Evolutionary conservation across 2,888 invertebrate genomes (phyloP).

Genomic region (Polylopha cassiicola): DNA sequence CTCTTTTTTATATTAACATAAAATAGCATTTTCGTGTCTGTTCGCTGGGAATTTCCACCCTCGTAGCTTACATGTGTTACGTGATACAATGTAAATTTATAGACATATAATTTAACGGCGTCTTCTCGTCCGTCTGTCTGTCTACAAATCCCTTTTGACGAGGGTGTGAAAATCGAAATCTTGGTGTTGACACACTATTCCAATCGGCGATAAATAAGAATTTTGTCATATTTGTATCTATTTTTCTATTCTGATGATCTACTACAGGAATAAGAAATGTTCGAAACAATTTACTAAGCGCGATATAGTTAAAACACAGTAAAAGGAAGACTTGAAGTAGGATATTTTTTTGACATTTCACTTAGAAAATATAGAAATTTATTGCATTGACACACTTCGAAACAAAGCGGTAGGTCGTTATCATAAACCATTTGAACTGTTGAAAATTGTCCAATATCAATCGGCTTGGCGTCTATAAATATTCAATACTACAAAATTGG

Average conservation of each 20-base stretch:
- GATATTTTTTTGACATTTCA: too few species aligned
- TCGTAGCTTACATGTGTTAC: neutral
- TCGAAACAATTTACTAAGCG: too few species aligned
- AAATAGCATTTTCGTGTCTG: too few species aligned
- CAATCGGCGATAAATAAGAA: constrained; percentile 30
- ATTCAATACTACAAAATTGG: constrained; percentile 15
- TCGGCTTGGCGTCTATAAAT: constrained; percentile 7
- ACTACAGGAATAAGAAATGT: too few species aligned
- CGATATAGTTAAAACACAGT: too few species aligned
- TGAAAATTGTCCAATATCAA: constrained; percentile 15
- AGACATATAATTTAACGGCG: constrained; percentile 33
- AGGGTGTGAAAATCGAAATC: constrained; percentile 42
- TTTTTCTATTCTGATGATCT: neutral
- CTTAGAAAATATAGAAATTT: too few species aligned
- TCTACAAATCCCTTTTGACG: constrained; percentile 49
- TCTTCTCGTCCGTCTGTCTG: constrained; percentile 45
- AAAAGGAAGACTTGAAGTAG: too few species aligned
- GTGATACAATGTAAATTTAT: constrained; percentile 39
- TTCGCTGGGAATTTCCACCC: too few species aligned
- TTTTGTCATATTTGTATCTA: constrained; percentile 1
- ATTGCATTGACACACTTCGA: too few species aligned
- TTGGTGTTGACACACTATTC: constrained; percentile 33
- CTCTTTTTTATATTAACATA: too few species aligned
- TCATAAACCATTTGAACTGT: constrained; percentile 8
- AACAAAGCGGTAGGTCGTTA: constrained; percentile 2